A percentile compares a stretch with the other conserved stretches of the same genome.
Evolutionary conservation across 1,140 invertebrate genomes (phyloP).

Genomic region (Metaphire vulgaris): DNA sequence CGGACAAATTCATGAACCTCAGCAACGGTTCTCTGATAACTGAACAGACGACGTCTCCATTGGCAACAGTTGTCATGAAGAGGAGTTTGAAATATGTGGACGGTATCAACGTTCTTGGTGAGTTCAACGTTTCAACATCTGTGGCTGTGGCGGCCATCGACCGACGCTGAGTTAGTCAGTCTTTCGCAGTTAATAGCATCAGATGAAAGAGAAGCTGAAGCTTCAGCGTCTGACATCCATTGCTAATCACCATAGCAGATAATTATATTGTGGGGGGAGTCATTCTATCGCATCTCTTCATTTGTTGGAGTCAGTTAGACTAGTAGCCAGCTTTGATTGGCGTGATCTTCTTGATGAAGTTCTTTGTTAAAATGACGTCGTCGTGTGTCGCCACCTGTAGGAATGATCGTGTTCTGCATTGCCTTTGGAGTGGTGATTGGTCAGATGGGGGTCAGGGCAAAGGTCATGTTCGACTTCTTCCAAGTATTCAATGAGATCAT

Average conservation of each 20-base stretch:
- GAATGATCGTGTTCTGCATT: slow-evolving; percentile 56
- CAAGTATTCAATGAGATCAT: slow-evolving; percentile 24
- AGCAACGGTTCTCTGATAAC: background rate
- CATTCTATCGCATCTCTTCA: too few species aligned
- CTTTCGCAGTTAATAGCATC: slow-evolving; percentile 32
- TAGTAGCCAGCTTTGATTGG: too few species aligned
- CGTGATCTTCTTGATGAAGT: too few species aligned
- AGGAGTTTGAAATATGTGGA: slow-evolving; percentile 44
- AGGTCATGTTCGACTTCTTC: slow-evolving; percentile 27
- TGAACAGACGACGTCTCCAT: background rate
- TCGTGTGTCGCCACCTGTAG: slow-evolving; percentile 37
- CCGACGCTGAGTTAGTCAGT: slow-evolving; percentile 13
- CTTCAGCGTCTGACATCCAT: slow-evolving; percentile 30
- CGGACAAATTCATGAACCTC: background rate
- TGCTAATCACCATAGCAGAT: too few species aligned
- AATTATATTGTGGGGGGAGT: too few species aligned
- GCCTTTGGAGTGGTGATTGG: slow-evolving; percentile 56
- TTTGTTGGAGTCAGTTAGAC: too few species aligned
- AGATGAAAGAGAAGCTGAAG: slow-evolving; percentile 33
- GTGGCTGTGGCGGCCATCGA: background rate
- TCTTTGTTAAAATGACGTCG: background rate
- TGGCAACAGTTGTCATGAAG: slow-evolving; percentile 25
- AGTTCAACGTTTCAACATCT: too few species aligned
- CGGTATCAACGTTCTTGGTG: slow-evolving; percentile 54
- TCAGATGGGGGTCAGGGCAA: slow-evolving; percentile 37